Percentiles rank a stretch among this genome's conserved stretches.
Evolutionary conservation across 2,888 invertebrate species (phyloP).

Genomic region (Sarcophaga variegata): DNA sequence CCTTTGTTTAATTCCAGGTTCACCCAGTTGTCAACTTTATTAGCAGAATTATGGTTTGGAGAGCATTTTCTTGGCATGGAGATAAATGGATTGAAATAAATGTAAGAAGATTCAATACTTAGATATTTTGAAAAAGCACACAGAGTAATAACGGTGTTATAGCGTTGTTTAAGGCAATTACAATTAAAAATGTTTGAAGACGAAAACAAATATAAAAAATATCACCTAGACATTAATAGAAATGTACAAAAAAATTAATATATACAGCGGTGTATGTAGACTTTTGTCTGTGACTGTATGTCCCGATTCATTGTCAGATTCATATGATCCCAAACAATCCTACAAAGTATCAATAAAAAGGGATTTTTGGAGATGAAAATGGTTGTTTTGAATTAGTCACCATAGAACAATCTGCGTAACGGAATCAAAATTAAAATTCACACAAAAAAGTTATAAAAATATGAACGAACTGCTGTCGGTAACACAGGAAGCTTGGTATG

Average conservation of each 20-base stretch:
- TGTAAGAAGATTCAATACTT: background rate
- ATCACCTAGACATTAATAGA: too few relatives aligned
- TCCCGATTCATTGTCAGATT: too few relatives aligned
- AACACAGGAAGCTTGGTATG: constrained; percentile 26
- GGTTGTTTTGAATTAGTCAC: constrained; percentile 25
- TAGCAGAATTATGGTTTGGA: constrained; percentile 4
- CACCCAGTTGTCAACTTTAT: constrained; percentile 27
- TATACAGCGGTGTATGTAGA: too few relatives aligned
- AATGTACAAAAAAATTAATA: too few relatives aligned
- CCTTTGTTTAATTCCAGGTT: constrained; percentile 6
- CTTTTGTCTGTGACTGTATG: too few relatives aligned
- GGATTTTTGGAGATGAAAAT: background rate
- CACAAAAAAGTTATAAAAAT: constrained; percentile 27
- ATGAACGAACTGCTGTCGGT: background rate
- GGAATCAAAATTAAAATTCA: background rate
- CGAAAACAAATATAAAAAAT: too few relatives aligned
- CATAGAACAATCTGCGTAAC: constrained; percentile 6
- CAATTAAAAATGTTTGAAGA: too few relatives aligned
- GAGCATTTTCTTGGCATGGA: background rate
- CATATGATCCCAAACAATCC: too few relatives aligned
- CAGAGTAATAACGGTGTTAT: too few relatives aligned
- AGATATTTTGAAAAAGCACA: background rate
- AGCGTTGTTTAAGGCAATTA: too few relatives aligned
- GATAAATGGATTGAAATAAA: background rate
- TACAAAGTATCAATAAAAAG: too few relatives aligned